phyloP scores from a whole-genome alignment of 2,797 vertebrate species.

The Champsocephalus esox region DNA sequence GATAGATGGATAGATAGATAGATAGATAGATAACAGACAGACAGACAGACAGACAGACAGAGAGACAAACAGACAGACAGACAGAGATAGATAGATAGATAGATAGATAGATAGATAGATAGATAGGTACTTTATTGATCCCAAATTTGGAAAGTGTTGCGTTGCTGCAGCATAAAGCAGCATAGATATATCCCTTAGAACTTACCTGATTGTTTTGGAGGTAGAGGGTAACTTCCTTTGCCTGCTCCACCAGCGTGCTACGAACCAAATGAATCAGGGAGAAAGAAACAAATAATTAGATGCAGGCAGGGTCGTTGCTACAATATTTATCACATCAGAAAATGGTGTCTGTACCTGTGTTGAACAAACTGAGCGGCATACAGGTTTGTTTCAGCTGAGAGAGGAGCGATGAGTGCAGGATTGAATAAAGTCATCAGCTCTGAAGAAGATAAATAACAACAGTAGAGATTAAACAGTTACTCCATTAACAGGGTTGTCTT shows the following conservation, averaged over 20 bases:
- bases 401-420: constrained; percentile 58
- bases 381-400: constrained; percentile 34
- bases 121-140: too few species aligned
- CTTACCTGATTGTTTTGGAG: constrained; percentile 67
- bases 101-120: too few species aligned
- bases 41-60: too few species aligned
- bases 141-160: too few species aligned
- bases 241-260: constrained; percentile 72
- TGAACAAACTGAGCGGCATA: constrained; percentile 20
- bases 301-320: neutral
- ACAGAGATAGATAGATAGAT: too few species aligned
- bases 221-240: constrained; percentile 49
- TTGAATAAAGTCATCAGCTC: constrained; percentile 78
- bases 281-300: too few species aligned
- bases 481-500: neutral
- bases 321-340: neutral
- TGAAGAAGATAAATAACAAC: constrained; percentile 40
- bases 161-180: too few species aligned
- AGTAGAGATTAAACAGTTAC: neutral
- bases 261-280: constrained; percentile 6
- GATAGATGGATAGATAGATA: too few species aligned
- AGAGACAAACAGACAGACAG: too few species aligned
- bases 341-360: constrained; percentile 57
- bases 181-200: too few species aligned
- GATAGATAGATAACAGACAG: too few species aligned